A percentile compares a stretch with the other conserved stretches of the same genome.
phyloP scores from a whole-genome alignment of 2,113 vertebrate species.

The Crotalus helleri region DNA sequence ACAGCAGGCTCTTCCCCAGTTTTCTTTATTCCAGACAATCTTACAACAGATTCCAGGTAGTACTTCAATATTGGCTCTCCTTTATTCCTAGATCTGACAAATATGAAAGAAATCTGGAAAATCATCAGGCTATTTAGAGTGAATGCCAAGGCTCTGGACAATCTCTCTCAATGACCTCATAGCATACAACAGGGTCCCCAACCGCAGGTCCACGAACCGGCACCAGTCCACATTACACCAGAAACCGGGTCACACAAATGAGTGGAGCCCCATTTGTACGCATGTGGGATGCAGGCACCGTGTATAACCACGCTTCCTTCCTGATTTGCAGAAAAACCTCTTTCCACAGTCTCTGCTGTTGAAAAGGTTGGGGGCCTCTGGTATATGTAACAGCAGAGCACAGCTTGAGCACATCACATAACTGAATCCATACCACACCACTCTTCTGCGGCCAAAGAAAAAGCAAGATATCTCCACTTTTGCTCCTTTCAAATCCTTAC shows the following conservation, averaged over 20 bases:
- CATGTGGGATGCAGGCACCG: background rate
- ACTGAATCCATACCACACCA: background rate
- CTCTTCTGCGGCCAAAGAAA: background rate
- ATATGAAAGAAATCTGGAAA: background rate
- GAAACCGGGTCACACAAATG: background rate
- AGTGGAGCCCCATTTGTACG: background rate
- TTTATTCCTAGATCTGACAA: background rate
- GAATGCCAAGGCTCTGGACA: background rate
- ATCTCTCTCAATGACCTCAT: background rate
- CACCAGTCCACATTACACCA: background rate
- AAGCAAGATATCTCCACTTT: background rate
- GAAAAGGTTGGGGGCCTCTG: background rate
- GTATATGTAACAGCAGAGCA: background rate
- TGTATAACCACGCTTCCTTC: background rate
- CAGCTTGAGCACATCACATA: background rate
- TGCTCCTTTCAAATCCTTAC: slow-evolving; percentile 64
- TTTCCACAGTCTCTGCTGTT: background rate
- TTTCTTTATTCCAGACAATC: background rate
- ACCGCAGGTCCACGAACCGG: background rate
- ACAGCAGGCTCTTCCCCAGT: background rate
- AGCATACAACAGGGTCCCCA: background rate
- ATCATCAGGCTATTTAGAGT: background rate
- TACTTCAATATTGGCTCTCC: background rate
- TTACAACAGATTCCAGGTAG: background rate
- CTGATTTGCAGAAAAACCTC: background rate